Evolutionary conservation across 2,797 vertebrate genomes (phyloP).

Genomic region (Sciurus carolinensis): DNA sequence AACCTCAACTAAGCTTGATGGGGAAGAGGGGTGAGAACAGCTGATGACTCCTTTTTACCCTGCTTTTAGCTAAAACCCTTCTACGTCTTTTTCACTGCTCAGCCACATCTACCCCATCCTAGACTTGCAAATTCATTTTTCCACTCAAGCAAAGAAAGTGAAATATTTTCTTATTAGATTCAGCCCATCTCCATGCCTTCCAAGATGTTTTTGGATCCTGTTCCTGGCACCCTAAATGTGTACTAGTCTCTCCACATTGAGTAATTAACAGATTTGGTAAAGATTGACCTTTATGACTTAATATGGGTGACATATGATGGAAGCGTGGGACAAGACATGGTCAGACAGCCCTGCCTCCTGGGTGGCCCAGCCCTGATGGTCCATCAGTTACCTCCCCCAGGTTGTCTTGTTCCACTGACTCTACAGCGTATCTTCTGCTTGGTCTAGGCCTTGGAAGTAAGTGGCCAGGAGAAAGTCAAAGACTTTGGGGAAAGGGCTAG

Average conservation of each 20-base stretch:
- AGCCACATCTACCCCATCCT: not conserved
- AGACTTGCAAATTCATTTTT: not conserved
- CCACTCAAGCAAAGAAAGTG: not conserved
- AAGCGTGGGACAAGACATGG: not conserved
- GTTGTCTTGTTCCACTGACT: not conserved
- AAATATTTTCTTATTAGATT: conserved; percentile 8
- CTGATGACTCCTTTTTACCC: not conserved
- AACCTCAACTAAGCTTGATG: not conserved
- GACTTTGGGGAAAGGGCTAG: not conserved
- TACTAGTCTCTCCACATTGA: not conserved
- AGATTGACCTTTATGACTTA: not conserved
- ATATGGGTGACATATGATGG: not conserved
- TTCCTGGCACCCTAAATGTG: not conserved
- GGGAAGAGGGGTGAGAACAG: not conserved
- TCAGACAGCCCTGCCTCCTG: not conserved
- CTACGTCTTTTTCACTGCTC: not conserved
- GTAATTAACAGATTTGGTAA: not conserved
- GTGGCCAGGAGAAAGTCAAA: not conserved
- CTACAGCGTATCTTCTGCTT: not conserved
- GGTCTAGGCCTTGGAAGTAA: not conserved
- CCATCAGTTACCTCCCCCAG: not conserved
- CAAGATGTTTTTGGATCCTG: not conserved
- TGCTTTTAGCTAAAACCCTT: not conserved
- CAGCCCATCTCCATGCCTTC: not conserved
- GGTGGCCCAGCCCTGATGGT: not conserved